Evolutionary conservation across 2,888 invertebrate species (phyloP).

Genomic region (Argynnis bischoffii): DNA sequence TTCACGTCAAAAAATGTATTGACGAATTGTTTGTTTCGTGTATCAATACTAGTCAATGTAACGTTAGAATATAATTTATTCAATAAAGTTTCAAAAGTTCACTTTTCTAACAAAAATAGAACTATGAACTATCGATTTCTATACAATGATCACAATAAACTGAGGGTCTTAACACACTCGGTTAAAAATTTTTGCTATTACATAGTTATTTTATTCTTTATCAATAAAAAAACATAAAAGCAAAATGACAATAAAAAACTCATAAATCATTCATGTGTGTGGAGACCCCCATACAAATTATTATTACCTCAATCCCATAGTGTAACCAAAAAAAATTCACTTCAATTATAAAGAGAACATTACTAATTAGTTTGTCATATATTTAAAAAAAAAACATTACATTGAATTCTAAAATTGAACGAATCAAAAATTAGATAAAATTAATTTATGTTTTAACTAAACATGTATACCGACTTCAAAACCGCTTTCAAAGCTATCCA

Average conservation of each 20-base stretch:
- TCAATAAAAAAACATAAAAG: background rate
- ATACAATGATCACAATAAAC: slow-evolving; percentile 15
- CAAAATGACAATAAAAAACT: background rate
- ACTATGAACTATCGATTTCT: slow-evolving; percentile 16
- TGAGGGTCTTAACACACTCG: slow-evolving; percentile 17
- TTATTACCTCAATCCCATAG: background rate
- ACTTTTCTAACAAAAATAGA: slow-evolving; percentile 26
- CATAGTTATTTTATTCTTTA: too few species aligned
- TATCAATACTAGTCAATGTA: slow-evolving; percentile 1
- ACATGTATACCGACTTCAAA: too few species aligned
- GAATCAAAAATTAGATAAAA: background rate
- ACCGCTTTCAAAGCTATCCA: too few species aligned
- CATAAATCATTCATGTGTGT: background rate
- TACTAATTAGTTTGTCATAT: background rate
- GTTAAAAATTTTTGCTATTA: background rate
- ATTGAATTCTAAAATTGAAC: background rate
- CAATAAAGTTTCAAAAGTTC: slow-evolving; percentile 23
- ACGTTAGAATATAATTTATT: slow-evolving; percentile 19
- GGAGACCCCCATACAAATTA: slow-evolving; percentile 11
- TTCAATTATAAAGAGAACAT: too few species aligned
- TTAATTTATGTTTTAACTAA: too few species aligned
- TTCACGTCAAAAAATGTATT: too few species aligned
- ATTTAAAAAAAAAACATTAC: slow-evolving; percentile 2
- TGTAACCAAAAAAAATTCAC: slow-evolving; percentile 3
- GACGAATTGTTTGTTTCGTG: too few species aligned